phyloP scores from a whole-genome alignment of 2,888 invertebrate genomes.

The Erebia palarica region DNA sequence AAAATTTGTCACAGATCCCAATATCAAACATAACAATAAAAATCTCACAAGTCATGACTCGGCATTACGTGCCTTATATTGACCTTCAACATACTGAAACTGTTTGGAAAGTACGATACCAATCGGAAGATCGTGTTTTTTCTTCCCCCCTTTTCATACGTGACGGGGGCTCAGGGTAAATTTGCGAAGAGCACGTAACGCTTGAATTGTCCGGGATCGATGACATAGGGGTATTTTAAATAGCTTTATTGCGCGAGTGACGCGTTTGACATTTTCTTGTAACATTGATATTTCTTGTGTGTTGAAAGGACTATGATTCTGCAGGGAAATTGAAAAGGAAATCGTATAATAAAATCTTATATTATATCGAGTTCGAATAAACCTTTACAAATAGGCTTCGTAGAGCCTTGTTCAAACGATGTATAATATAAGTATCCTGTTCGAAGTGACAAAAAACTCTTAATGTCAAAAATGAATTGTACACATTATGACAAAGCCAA shows the following conservation, averaged over 20 bases:
- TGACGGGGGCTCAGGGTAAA: constrained; percentile 52
- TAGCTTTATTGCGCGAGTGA: constrained; percentile 45
- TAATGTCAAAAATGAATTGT: too few species aligned
- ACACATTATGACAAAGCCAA: too few species aligned
- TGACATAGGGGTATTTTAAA: constrained; percentile 52
- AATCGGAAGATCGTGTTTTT: constrained; percentile 37
- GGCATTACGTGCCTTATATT: constrained; percentile 20
- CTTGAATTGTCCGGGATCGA: constrained; percentile 56
- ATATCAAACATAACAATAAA: constrained; percentile 17
- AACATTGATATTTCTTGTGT: constrained; percentile 34
- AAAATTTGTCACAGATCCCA: background rate
- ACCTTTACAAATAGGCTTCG: background rate
- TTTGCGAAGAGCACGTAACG: constrained; percentile 56
- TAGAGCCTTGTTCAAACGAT: background rate
- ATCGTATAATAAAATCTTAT: background rate
- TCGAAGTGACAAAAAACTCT: background rate
- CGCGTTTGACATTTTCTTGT: constrained; percentile 37
- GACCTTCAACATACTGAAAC: constrained; percentile 26
- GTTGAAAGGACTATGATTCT: constrained; percentile 14
- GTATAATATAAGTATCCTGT: background rate
- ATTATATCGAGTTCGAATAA: background rate
- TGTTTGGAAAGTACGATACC: constrained; percentile 38
- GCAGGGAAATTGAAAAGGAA: constrained; percentile 10
- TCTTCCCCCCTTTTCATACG: constrained; percentile 45
- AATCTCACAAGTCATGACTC: constrained; percentile 23